These are phyloP conservation scores for Steinernema carpocapsae DNA, from an alignment of 2,888 invertebrate species.

Conservation along the genomic window DNA sequence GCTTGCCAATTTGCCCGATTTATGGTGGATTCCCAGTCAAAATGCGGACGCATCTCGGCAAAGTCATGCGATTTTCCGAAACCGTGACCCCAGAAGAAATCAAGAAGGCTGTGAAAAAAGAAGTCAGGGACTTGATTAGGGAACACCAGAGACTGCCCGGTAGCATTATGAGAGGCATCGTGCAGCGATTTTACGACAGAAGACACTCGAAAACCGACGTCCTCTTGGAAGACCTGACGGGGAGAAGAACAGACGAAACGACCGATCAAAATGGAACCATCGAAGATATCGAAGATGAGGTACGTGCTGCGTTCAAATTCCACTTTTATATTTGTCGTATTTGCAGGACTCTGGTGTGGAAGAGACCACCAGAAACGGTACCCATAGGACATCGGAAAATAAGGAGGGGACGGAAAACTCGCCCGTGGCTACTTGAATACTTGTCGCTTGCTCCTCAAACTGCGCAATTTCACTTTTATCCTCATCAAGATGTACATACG, in stretches of 20 bases:
- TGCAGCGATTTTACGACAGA: constrained; percentile 53
- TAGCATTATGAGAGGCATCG: constrained; percentile 61
- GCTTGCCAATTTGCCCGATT: constrained; percentile 88
- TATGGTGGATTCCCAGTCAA: constrained; percentile 99
- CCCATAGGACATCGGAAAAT: not conserved
- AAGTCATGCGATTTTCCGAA: constrained; percentile 59
- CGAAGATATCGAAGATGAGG: constrained; percentile 7
- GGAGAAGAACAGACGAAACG: constrained; percentile 8
- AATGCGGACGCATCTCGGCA: constrained; percentile 67
- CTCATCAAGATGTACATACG: too few relatives aligned
- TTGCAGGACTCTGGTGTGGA: not conserved
- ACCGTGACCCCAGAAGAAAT: constrained; percentile 62
- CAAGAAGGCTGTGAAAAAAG: constrained; percentile 45
- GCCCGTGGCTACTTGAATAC: too few relatives aligned
- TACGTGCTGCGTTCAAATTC: not conserved
- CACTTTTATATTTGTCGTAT: not conserved
- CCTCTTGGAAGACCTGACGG: constrained; percentile 7
- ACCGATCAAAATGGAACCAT: not conserved
- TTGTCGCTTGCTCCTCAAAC: too few relatives aligned
- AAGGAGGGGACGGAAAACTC: not conserved
- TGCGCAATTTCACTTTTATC: too few relatives aligned
- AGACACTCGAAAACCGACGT: constrained; percentile 24
- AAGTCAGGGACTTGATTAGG: constrained; percentile 54
- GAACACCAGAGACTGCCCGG: constrained; percentile 66
- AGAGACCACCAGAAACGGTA: not conserved